Evolutionary conservation across 2,888 invertebrate genomes (phyloP), one percentile per base, ranked within the genome.

Genomic region (Agrotis puta): DNA sequence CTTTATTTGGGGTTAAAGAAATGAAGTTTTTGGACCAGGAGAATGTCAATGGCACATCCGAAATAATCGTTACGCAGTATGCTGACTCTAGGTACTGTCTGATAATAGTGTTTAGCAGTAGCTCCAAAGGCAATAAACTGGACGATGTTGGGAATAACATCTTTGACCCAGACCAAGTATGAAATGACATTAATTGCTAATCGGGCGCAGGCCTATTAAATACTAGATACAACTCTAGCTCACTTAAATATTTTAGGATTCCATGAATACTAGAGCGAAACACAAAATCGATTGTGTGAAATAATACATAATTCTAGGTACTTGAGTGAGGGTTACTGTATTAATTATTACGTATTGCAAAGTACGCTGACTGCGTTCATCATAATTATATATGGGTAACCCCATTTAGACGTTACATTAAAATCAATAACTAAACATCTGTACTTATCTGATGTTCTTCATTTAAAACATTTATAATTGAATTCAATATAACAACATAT

Each of bases 51-150:
- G 88, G 76, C 48, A 79, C 76, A 47, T 95, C 92, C 20, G 93
- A 88, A 68, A 95, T 86, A 39, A 95, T 64, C 2, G 92, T 89
- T n/a, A 95, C 51, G 73, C 96, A 96, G 63, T 90, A 91, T 14
- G 94, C 90, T 47, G 87, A 77, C 56, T 76, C 71, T n/a, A 96
- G 84, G 85, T 92, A 94, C 58, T 90, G 81, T 51, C 88, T 81
- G n/a, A 92, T 77, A 65, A 96, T 87, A 43, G 80, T 86, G 62
- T 92, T 89, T 51, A 95, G 27, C n/a, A 96, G 86, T 75, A 93
- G 82, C 83, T 93, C 93, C 33, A 95, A 72, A 2, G 94, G 87
- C 11, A 85, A 72, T 20, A 87, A 59, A 70, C 70, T 43, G 16
- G 33, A 43, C 11, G 24, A 43, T 4, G 33, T 24, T 7, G 68